Evolutionary conservation across 2,888 invertebrate genomes (phyloP).

Genomic region (Zele albiditarsus): DNA sequence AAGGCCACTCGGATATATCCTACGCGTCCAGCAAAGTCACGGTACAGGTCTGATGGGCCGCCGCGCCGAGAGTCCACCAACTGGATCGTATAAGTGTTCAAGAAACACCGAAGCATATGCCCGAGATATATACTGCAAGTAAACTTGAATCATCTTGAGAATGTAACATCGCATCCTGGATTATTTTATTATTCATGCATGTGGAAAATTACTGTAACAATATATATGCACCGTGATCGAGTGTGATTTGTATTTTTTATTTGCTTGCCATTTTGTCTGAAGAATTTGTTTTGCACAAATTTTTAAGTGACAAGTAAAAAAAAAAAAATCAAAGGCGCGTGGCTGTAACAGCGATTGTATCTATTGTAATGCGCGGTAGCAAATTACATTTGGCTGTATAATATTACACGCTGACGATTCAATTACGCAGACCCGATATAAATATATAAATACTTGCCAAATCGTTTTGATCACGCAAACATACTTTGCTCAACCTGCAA

Average conservation of each 20-base stretch:
- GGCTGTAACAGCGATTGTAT: background rate
- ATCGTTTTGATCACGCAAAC: constrained; percentile 26
- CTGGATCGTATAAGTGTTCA: constrained; percentile 33
- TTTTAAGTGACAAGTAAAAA: background rate
- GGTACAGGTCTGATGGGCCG: constrained; percentile 40
- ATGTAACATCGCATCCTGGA: constrained; percentile 56
- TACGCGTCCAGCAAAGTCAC: constrained; percentile 44
- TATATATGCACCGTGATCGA: background rate
- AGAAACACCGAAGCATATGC: constrained; percentile 18
- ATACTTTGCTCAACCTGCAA: background rate
- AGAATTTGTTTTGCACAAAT: constrained; percentile 19
- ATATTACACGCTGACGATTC: constrained; percentile 53
- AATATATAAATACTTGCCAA: constrained; percentile 28
- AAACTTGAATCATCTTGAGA: constrained; percentile 59
- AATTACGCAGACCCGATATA: constrained; percentile 32
- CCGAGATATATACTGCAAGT: constrained; percentile 40
- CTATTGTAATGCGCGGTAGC: constrained; percentile 46
- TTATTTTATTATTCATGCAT: constrained; percentile 40
- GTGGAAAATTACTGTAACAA: background rate
- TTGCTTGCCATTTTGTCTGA: constrained; percentile 13
- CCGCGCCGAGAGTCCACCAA: constrained; percentile 20
- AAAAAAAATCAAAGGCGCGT: background rate
- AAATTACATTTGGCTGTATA: constrained; percentile 33
- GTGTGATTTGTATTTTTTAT: constrained; percentile 22
- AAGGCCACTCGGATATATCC: constrained; percentile 40